A percentile compares a stretch with the other conserved stretches of the same genome.
Evolutionary conservation across 2,113 vertebrate genomes (phyloP).

Genomic region (Ceratotherium simum): DNA sequence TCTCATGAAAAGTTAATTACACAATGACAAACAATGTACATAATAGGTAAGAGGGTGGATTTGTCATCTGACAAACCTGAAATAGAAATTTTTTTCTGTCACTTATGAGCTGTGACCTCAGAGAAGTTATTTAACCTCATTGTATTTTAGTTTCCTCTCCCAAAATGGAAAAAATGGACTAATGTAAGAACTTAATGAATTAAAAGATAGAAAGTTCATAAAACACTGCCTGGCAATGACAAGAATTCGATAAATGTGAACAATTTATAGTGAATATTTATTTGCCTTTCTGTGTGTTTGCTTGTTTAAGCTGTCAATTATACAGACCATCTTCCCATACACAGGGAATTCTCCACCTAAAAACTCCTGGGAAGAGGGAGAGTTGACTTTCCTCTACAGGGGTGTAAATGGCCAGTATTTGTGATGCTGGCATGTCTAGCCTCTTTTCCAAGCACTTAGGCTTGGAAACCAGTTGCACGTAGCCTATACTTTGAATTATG

Average conservation of each 20-base stretch:
- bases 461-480: background rate
- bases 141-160: conserved; percentile 16
- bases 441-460: background rate
- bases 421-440: background rate
- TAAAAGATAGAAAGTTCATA: background rate
- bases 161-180: background rate
- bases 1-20: conserved; percentile 28
- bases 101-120: conserved; percentile 34
- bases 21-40: conserved; percentile 22
- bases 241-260: conserved; percentile 3
- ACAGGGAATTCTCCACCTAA: background rate
- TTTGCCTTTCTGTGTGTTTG: conserved; percentile 6
- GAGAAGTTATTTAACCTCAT: conserved; percentile 34
- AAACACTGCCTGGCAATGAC: background rate
- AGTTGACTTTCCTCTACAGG: background rate
- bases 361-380: background rate
- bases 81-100: background rate
- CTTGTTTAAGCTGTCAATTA: background rate
- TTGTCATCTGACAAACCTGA: background rate
- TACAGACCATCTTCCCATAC: background rate
- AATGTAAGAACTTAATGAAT: background rate
- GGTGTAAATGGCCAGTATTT: background rate
- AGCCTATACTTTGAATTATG: background rate
- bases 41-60: background rate
- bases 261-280: background rate